Conservation (phyloP, 2,797 vertebrate species). For the Odontamblyopus lacepedii region DNA sequence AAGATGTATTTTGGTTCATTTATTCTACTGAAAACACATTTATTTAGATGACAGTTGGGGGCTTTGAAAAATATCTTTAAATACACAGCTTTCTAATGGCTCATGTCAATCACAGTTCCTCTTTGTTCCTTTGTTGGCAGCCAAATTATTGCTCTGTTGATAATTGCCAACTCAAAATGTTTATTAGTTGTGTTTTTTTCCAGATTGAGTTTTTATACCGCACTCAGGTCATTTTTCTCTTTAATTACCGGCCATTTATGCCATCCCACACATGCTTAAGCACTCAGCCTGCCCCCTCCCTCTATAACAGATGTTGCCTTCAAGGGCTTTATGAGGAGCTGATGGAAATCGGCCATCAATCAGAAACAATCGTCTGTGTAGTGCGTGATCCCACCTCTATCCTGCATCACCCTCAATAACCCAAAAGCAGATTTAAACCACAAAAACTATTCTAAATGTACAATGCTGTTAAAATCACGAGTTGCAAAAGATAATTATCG, state of each 20-base stretch:
- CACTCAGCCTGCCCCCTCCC: slow-evolving; percentile 38
- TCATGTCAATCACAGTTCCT: neutral
- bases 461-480: too few species aligned
- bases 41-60: slow-evolving; percentile 6
- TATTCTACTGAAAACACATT: slow-evolving; percentile 7
- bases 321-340: slow-evolving; percentile 57
- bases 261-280: slow-evolving; percentile 27
- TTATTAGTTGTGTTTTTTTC: slow-evolving; percentile 13
- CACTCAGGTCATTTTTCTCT: slow-evolving; percentile 41
- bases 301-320: slow-evolving; percentile 65
- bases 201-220: slow-evolving; percentile 15
- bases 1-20: slow-evolving; percentile 4
- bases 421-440: too few species aligned
- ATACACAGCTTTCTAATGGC: slow-evolving; percentile 11
- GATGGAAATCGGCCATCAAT: slow-evolving; percentile 71
- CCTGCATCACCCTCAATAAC: slow-evolving; percentile 30
- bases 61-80: slow-evolving; percentile 12
- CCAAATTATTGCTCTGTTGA: slow-evolving; percentile 3
- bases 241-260: slow-evolving; percentile 48
- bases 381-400: slow-evolving; percentile 47
- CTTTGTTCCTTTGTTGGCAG: slow-evolving; percentile 10
- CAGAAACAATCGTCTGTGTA: slow-evolving; percentile 50
- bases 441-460: too few species aligned
- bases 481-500: too few species aligned
- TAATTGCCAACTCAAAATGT: slow-evolving; percentile 12